Evolutionary conservation across 2,113 vertebrate genomes (phyloP).

Genomic region (Thunnus thynnus): DNA sequence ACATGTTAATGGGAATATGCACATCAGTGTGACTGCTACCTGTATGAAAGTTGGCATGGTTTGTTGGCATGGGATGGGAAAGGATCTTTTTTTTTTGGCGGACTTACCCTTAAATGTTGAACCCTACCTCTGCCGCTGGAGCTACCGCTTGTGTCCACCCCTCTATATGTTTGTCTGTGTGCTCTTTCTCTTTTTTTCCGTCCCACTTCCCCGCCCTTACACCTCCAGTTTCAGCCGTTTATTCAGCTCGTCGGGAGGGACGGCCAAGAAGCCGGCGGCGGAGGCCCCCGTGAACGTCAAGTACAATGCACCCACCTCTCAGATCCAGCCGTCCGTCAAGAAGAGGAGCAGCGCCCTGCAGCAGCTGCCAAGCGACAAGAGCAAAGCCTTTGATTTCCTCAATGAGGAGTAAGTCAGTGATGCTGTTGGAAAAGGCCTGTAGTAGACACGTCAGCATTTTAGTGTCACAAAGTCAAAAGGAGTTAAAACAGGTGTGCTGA

Average conservation of each 20-base stretch:
- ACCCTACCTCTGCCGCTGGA: slow-evolving; percentile 60
- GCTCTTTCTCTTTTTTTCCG: slow-evolving; percentile 22
- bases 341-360: slow-evolving; percentile 96
- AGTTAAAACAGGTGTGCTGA: neutral
- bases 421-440: too few relatives aligned
- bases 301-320: slow-evolving; percentile 97
- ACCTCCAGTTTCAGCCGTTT: slow-evolving; percentile 95
- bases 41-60: slow-evolving; percentile 53
- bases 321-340: slow-evolving; percentile 95
- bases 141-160: slow-evolving; percentile 79
- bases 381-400: slow-evolving; percentile 98
- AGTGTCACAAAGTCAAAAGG: neutral
- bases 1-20: neutral
- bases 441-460: too few relatives aligned
- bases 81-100: slow-evolving; percentile 7
- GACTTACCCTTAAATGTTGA: slow-evolving; percentile 40
- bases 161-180: slow-evolving; percentile 83
- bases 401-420: slow-evolving; percentile 93
- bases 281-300: slow-evolving; percentile 95
- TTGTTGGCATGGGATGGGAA: slow-evolving; percentile 44
- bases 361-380: slow-evolving; percentile 97
- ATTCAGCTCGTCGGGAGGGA: slow-evolving; percentile 94
- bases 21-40: slow-evolving; percentile 1
- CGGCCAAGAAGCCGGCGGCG: slow-evolving; percentile 88
- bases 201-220: slow-evolving; percentile 66